These are phyloP conservation scores for Sporophila hypoxantha DNA, from an alignment of 2,113 vertebrate species.

Conservation along the genomic window DNA sequence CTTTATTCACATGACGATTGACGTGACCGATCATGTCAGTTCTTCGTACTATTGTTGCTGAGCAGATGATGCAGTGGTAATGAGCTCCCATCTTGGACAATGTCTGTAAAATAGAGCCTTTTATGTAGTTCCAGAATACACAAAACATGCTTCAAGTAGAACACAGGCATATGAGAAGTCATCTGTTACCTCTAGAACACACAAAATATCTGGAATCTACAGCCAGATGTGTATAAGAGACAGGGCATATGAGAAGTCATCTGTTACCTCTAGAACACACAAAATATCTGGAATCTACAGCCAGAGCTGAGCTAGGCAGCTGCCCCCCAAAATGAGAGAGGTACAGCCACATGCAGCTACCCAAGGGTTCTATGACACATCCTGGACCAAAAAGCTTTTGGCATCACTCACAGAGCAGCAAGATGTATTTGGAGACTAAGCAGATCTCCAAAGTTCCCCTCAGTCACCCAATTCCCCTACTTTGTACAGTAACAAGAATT, in stretches of 20 bases:
- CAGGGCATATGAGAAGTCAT: neutral
- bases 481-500: neutral
- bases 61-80: constrained; percentile 95
- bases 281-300: neutral
- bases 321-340: neutral
- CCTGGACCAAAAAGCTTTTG: neutral
- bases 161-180: neutral
- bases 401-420: neutral
- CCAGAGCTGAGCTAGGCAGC: neutral
- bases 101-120: constrained; percentile 53
- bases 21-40: constrained; percentile 94
- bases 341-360: neutral
- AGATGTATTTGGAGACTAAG: neutral
- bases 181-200: neutral
- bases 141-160: neutral
- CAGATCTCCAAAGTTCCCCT: neutral
- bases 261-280: neutral
- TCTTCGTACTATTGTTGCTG: constrained; percentile 86
- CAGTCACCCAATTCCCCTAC: neutral
- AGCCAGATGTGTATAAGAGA: too few relatives aligned
- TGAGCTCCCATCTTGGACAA: constrained; percentile 82
- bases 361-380: neutral
- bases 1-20: constrained; percentile 90
- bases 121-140: neutral
- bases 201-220: neutral